A percentile compares a stretch with the other conserved stretches of the same genome.
Conservation (phyloP, 2,888 invertebrate species). For the Parapristionchus giblindavisi region DNA sequence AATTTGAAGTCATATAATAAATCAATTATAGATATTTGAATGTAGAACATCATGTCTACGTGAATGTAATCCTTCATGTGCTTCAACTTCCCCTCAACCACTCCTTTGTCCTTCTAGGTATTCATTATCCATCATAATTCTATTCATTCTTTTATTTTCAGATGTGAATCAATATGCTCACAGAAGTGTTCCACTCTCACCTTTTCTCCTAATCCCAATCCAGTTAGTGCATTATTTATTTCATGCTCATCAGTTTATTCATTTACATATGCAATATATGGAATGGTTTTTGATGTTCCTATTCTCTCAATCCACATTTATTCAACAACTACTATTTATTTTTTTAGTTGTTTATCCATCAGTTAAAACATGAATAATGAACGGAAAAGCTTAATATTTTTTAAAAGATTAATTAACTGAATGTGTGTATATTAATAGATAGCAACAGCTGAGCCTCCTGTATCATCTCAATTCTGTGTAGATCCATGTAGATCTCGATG, state of each 20-base stretch:
- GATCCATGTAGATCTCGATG: conserved; percentile 14
- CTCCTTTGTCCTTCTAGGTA: conserved; percentile 32
- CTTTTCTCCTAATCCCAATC: conserved; percentile 26
- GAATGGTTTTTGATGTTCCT: too few relatives aligned
- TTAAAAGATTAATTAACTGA: not conserved
- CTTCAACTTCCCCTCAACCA: conserved; percentile 27
- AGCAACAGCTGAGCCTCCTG: not conserved
- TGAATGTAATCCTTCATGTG: conserved; percentile 28
- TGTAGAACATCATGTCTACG: conserved; percentile 35
- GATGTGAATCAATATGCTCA: conserved; percentile 27
- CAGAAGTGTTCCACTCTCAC: conserved; percentile 28
- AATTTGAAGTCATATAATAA: not conserved
- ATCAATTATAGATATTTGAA: conserved; percentile 15
- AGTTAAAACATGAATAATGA: too few relatives aligned
- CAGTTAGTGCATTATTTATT: not conserved
- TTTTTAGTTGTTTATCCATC: too few relatives aligned
- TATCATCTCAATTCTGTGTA: conserved; percentile 24
- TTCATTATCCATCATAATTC: not conserved
- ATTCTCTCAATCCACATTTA: too few relatives aligned
- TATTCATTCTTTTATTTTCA: not conserved
- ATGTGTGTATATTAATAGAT: not conserved
- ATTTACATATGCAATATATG: too few relatives aligned
- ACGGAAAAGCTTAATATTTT: too few relatives aligned
- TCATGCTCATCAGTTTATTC: too few relatives aligned
- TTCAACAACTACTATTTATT: too few relatives aligned